Conservation (phyloP, 2,797 vertebrate genomes). For the Phalloptychus januarius region DNA sequence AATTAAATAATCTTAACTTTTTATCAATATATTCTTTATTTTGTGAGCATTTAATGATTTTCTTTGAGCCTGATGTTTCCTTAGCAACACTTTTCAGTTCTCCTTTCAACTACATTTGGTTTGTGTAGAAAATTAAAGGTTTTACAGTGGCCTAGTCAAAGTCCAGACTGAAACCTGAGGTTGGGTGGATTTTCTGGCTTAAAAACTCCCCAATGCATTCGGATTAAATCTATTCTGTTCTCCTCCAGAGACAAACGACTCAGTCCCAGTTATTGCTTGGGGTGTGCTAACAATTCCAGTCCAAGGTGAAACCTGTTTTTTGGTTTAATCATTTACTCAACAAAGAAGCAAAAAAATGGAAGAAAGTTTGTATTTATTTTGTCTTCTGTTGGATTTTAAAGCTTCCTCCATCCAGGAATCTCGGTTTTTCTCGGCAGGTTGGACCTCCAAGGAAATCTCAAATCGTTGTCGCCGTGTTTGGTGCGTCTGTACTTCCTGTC, state of each 20-base stretch:
- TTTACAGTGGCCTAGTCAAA: constrained; percentile 1
- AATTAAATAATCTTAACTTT: too few relatives aligned
- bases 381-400: not conserved
- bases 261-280: not conserved
- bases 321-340: not conserved
- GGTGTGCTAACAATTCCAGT: not conserved
- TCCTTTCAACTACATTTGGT: not conserved
- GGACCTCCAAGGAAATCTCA: not conserved
- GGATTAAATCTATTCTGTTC: not conserved
- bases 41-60: too few relatives aligned
- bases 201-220: not conserved
- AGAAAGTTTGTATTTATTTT: not conserved
- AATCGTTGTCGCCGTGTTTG: not conserved
- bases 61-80: too few relatives aligned
- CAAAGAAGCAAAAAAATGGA: not conserved
- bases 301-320: not conserved
- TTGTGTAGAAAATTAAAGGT: not conserved
- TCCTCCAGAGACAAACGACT: not conserved
- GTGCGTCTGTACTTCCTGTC: not conserved
- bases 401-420: not conserved
- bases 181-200: too few relatives aligned
- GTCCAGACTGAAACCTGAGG: not conserved
- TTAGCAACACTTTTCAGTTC: too few relatives aligned
- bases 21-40: too few relatives aligned
- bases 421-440: not conserved